Base-by-base conservation (phyloP, 2,797 vertebrate species). In the Octomys mimax region DNA sequence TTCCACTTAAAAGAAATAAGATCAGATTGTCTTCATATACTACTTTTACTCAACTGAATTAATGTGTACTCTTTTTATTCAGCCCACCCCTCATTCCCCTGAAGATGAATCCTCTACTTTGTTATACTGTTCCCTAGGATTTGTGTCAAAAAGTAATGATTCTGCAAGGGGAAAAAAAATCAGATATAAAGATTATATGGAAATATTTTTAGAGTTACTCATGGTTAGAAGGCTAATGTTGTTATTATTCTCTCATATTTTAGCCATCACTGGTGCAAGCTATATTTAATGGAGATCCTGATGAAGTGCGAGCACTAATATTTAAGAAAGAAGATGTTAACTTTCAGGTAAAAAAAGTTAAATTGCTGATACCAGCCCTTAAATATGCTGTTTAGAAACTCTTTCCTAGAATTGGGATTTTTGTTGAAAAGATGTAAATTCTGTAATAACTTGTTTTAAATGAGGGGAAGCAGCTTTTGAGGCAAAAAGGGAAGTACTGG, bases 251-350 rank as follows among this genome's bases (percentile, higher is more conserved):
- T 97, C 96, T 87, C 98, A 94, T 95, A n/a, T 98, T 99, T 97
- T 98, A 99, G 99, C 99, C 99, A 97, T 99, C 99, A 96, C 98
- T 99, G 99, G 99, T 99, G 98, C 99, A 99, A 99, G 99, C 99
- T 98, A 99, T 99, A 98, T 99, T 99, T 99, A 99, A 99, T 97
- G 99, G 99, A 98, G 99, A 99, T 98, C 99, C 99, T 61, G 99
- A 99, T 98, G 99, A 99, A 99, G 99, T 99, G 96, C 99, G 99
- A 97, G 99, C 99, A 64, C 99, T 99, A 97, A 99, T 99, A 98
- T 99, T 99, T 99, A 99, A 99, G 98, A 99, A 99, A 97, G 99
- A 99, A 99, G 99, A 99, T 98, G 99, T 99, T 98, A 99, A 99
- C 98, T 99, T 99, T 97, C 99, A 99, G 99, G 99, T 99, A 99